A percentile compares a stretch with the other conserved stretches of the same genome.
Evolutionary conservation across 2,888 invertebrate species (phyloP).

Genomic region (Xestia ashworthii): DNA sequence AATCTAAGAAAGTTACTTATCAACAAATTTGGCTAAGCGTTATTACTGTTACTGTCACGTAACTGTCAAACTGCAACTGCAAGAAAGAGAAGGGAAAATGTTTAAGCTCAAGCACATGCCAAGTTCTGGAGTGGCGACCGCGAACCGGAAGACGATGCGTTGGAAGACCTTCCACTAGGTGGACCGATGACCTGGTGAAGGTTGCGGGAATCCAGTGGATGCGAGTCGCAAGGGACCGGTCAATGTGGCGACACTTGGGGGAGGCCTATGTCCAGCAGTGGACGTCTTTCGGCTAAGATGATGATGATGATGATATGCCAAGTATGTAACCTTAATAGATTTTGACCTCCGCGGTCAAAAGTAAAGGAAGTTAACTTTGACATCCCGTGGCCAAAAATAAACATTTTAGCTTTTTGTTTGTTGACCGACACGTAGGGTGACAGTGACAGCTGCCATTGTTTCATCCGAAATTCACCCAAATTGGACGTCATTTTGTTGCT

Average conservation of each 20-base stretch:
- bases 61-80: not conserved
- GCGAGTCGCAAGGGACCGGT: too few relatives aligned
- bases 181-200: too few relatives aligned
- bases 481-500: constrained; percentile 68
- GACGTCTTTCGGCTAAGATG: too few relatives aligned
- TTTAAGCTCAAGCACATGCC: not conserved
- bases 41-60: not conserved
- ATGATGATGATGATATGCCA: too few relatives aligned
- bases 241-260: too few relatives aligned
- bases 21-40: not conserved
- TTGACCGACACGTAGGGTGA: constrained; percentile 47
- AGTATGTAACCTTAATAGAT: not conserved
- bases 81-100: not conserved
- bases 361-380: constrained; percentile 25
- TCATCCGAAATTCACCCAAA: constrained; percentile 67
- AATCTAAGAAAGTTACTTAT: not conserved
- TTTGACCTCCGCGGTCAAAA: not conserved
- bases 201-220: too few relatives aligned
- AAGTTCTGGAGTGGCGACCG: too few relatives aligned
- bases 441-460: constrained; percentile 72
- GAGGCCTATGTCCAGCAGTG: too few relatives aligned
- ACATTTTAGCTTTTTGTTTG: constrained; percentile 5
- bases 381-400: constrained; percentile 22
- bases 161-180: too few relatives aligned
- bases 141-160: too few relatives aligned